phyloP scores from a whole-genome alignment of 2,888 invertebrate genomes.

The Orgyia antiqua region DNA sequence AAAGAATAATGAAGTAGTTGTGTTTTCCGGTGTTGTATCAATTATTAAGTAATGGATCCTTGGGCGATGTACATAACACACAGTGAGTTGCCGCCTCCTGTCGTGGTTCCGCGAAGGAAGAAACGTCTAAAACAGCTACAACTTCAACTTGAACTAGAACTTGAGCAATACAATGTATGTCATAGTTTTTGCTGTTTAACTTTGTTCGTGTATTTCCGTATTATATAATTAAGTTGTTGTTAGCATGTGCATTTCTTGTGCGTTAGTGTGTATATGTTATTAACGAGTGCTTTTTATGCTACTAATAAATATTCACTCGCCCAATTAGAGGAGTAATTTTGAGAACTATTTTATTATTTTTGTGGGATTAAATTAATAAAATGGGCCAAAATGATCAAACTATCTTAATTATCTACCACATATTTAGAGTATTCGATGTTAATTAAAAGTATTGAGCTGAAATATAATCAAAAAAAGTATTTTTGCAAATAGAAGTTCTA shows the following conservation, averaged over 20 bases:
- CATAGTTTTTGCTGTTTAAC: conserved; percentile 15
- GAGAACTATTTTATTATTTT: too few species aligned
- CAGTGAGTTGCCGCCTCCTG: conserved; percentile 60
- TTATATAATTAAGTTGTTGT: conserved; percentile 30
- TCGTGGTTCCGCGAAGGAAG: conserved; percentile 64
- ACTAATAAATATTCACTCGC: too few species aligned
- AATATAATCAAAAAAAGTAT: too few species aligned
- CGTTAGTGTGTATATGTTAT: conserved; percentile 11
- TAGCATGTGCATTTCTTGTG: conserved; percentile 11
- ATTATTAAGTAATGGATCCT: conserved; percentile 51
- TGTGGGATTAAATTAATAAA: too few species aligned
- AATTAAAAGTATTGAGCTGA: too few species aligned
- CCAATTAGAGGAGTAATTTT: too few species aligned
- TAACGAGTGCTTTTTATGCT: too few species aligned
- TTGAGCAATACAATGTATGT: conserved; percentile 46
- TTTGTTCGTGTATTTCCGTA: conserved; percentile 11
- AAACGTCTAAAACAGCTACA: conserved; percentile 64
- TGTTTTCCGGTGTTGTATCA: conserved; percentile 27
- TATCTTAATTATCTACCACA: too few species aligned
- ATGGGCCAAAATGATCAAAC: too few species aligned
- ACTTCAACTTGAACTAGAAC: conserved; percentile 54
- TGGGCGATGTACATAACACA: conserved; percentile 68
- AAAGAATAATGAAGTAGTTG: conserved; percentile 37
- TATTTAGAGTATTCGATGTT: too few species aligned
- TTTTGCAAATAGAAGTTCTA: too few species aligned